Evolutionary conservation across 37 sponge, comb jelly and placozoan genomes (phyloP).

Genomic region (Axinella damicornis): DNA sequence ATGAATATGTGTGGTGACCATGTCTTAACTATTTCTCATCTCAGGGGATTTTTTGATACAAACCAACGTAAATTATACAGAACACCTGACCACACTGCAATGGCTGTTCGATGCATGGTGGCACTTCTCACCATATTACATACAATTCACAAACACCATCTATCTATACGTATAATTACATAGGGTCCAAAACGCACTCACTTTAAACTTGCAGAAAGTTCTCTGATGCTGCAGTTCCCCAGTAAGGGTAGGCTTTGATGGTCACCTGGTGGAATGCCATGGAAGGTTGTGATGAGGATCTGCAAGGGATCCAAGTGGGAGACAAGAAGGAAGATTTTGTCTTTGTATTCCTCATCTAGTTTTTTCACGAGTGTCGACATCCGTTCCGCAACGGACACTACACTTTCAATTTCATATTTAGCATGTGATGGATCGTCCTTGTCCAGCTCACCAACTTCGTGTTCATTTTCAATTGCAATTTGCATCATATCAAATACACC

Average conservation of each 20-base stretch:
- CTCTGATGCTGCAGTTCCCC: conserved; percentile 40
- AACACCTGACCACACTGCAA: too few species aligned
- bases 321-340: conserved; percentile 25
- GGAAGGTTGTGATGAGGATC: conserved; percentile 8
- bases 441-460: conserved; percentile 8
- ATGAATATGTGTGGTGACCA: too few species aligned
- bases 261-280: conserved; percentile 16
- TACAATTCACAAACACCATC: too few species aligned
- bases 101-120: too few species aligned
- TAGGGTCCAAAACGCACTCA: too few species aligned
- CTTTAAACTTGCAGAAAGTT: too few species aligned
- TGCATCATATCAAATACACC: background rate
- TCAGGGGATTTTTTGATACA: too few species aligned
- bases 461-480: background rate
- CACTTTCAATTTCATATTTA: conserved; percentile 26
- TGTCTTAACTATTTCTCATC: too few species aligned
- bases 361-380: conserved; percentile 11
- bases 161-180: too few species aligned
- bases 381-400: background rate
- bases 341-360: conserved; percentile 19
- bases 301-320: conserved; percentile 57
- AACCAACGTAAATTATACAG: too few species aligned
- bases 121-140: too few species aligned
- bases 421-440: conserved; percentile 7
- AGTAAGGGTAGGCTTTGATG: background rate